Conservation (phyloP, 2,797 vertebrate species). For the Spinus olivaceus region DNA sequence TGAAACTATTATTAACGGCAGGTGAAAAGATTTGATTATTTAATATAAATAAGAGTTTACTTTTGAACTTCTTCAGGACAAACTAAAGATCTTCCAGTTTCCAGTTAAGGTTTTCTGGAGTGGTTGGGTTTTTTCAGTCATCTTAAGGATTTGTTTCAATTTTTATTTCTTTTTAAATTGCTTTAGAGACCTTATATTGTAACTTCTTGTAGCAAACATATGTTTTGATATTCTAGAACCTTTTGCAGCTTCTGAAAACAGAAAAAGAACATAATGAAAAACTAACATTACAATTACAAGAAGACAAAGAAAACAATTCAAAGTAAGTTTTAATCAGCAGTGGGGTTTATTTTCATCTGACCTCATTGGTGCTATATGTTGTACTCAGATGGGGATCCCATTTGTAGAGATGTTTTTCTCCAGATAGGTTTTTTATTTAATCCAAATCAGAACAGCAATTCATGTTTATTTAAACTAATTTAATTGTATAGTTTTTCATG, state of each 20-base stretch:
- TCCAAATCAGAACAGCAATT: neutral
- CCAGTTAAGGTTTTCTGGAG: neutral
- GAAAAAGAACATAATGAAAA: constrained; percentile 82
- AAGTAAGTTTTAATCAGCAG: constrained; percentile 80
- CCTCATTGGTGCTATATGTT: neutral
- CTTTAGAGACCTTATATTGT: neutral
- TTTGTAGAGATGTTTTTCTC: neutral
- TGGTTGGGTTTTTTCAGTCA: neutral
- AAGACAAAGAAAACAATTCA: constrained; percentile 88
- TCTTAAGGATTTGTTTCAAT: neutral
- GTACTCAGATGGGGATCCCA: neutral
- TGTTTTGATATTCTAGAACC: constrained; percentile 74
- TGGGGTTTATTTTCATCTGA: neutral
- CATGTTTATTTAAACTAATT: neutral
- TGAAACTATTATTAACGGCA: neutral
- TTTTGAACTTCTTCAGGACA: neutral
- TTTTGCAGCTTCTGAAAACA: constrained; percentile 79
- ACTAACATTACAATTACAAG: constrained; percentile 84
- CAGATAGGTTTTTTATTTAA: neutral
- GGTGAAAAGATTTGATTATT: neutral
- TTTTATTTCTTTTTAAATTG: neutral
- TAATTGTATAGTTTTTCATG: neutral
- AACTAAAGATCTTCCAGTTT: neutral
- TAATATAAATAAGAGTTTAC: neutral
- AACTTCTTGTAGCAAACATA: neutral